Percentiles rank a stretch among this genome's conserved stretches.
Conservation (phyloP, 1,140 invertebrate genomes). For the Sycobia sp. region DNA sequence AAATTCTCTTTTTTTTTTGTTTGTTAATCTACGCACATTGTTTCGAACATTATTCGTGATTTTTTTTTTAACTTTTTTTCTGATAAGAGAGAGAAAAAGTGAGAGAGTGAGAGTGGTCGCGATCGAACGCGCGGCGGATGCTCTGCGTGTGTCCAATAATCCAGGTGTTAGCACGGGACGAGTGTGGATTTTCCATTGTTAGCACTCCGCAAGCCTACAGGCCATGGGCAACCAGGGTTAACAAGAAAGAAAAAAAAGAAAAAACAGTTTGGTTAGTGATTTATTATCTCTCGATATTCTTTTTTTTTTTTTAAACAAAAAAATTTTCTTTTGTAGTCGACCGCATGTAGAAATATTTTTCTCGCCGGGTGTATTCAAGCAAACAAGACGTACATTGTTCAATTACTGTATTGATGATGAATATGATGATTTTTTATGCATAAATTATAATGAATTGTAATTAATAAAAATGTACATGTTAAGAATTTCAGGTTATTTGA, state of each 20-base stretch:
- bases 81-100: constrained; percentile 31
- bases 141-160: constrained; percentile 56
- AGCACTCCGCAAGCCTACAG: constrained; percentile 72
- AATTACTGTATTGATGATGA: too few relatives aligned
- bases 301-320: constrained; percentile 19
- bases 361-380: too few relatives aligned
- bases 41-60: background rate
- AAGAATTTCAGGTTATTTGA: too few relatives aligned
- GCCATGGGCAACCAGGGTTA: constrained; percentile 67
- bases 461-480: too few relatives aligned
- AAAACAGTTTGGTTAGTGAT: constrained; percentile 69
- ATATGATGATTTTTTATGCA: too few relatives aligned
- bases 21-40: too few relatives aligned
- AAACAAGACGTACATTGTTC: too few relatives aligned
- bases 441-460: too few relatives aligned
- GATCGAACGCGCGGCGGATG: constrained; percentile 49
- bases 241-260: constrained; percentile 69
- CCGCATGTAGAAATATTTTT: constrained; percentile 7
- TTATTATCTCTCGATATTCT: constrained; percentile 38
- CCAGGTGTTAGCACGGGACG: constrained; percentile 62
- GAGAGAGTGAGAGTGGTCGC: constrained; percentile 32
- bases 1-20: too few relatives aligned
- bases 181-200: constrained; percentile 65
- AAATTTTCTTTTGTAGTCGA: background rate
- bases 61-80: constrained; percentile 1